Conservation (phyloP, 2,797 vertebrate species). For the Gobionotothen gibberifrons region DNA sequence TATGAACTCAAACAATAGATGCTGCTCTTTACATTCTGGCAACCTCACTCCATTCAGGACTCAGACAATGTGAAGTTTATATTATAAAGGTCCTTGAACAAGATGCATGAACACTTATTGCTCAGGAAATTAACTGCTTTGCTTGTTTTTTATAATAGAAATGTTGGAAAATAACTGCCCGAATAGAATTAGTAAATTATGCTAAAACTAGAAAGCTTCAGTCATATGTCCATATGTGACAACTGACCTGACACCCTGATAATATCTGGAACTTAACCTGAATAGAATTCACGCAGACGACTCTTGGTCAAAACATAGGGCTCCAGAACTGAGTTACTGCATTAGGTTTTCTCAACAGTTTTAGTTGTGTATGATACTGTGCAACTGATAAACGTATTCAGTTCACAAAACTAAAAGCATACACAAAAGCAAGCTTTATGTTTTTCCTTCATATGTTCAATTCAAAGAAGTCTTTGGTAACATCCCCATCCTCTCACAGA, state of each 20-base stretch:
- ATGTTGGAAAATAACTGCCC: background rate
- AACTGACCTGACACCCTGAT: background rate
- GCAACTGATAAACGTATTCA: background rate
- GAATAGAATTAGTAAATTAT: background rate
- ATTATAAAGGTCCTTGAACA: slow-evolving; percentile 2
- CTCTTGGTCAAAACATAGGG: background rate
- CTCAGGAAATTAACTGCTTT: background rate
- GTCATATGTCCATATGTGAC: background rate
- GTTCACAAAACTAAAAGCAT: background rate
- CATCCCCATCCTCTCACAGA: slow-evolving; percentile 46
- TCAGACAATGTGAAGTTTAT: background rate
- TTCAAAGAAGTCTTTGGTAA: slow-evolving; percentile 46
- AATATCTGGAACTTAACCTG: background rate
- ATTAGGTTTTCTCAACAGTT: background rate
- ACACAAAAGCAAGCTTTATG: background rate
- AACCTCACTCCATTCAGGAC: background rate
- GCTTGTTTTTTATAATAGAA: background rate
- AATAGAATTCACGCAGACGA: background rate
- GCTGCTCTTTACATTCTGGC: background rate
- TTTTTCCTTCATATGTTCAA: slow-evolving; percentile 29
- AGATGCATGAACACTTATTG: background rate
- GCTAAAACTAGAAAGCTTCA: background rate
- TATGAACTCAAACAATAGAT: background rate
- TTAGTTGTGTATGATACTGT: background rate
- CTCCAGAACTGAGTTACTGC: background rate